These are phyloP conservation scores for Matsumyia berberina DNA, from an alignment of 2,888 invertebrate genomes.

Conservation along the genomic window DNA sequence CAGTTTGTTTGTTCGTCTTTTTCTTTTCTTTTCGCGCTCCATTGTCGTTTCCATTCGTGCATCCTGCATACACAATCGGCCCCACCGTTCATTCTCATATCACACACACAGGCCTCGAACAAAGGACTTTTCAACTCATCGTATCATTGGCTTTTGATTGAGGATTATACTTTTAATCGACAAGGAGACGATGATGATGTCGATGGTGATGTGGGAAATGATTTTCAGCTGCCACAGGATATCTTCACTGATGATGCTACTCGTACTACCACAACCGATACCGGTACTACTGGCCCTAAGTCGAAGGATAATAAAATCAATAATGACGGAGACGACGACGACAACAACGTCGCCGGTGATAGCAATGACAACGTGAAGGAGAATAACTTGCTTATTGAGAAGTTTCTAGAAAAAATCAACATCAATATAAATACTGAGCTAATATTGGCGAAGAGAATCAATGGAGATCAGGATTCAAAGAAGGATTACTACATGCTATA, in stretches of 20 bases:
- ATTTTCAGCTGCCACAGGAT: constrained; percentile 51
- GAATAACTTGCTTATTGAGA: constrained; percentile 82
- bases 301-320: constrained; percentile 70
- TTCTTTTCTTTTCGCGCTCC: constrained; percentile 45
- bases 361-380: constrained; percentile 64
- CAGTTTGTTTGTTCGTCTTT: constrained; percentile 74
- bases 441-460: constrained; percentile 82
- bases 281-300: constrained; percentile 22
- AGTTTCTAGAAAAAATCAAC: constrained; percentile 83
- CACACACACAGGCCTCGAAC: constrained; percentile 81
- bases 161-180: constrained; percentile 82
- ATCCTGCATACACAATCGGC: constrained; percentile 47
- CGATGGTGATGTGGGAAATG: constrained; percentile 35
- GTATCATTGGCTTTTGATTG: constrained; percentile 84
- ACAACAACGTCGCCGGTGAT: constrained; percentile 49
- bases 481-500: constrained; percentile 81
- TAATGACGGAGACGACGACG: constrained; percentile 63
- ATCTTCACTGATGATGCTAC: constrained; percentile 25
- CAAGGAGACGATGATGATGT: constrained; percentile 77
- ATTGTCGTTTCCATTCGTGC: constrained; percentile 46
- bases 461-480: constrained; percentile 78
- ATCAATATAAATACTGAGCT: constrained; percentile 84
- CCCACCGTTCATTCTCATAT: constrained; percentile 59
- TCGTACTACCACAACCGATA: constrained; percentile 26
- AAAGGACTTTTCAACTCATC: constrained; percentile 83